These are phyloP conservation scores for Ailuropoda melanoleuca DNA, from an alignment of 2,113 vertebrate genomes.

Conservation along the genomic window DNA sequence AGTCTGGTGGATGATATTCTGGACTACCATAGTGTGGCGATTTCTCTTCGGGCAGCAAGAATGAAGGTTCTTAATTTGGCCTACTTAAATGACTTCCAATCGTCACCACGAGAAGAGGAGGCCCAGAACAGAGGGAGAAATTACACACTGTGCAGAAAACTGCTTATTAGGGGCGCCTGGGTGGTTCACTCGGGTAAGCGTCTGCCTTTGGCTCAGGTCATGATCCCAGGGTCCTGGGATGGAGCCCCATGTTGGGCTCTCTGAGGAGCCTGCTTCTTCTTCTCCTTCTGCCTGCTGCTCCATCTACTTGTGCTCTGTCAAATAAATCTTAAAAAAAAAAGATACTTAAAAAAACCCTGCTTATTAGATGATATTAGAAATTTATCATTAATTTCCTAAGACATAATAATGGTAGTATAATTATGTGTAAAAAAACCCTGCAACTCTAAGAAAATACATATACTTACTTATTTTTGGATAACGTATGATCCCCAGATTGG, in stretches of 20 bases:
- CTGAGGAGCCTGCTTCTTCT: too few relatives aligned
- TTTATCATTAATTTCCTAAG: neutral
- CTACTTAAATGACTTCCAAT: neutral
- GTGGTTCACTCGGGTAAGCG: too few relatives aligned
- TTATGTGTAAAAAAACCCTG: neutral
- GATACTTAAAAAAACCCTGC: too few relatives aligned
- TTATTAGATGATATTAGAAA: neutral
- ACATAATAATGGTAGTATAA: neutral
- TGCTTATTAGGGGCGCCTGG: neutral
- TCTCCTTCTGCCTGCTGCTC: too few relatives aligned
- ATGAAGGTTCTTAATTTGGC: neutral
- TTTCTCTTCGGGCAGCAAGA: neutral
- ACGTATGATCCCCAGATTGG: neutral
- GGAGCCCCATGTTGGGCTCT: too few relatives aligned
- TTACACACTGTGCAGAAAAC: neutral
- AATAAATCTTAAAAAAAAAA: neutral
- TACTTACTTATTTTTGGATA: neutral
- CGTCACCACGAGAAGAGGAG: neutral
- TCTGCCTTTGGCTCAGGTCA: too few relatives aligned
- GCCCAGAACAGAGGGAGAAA: neutral
- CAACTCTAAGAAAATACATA: neutral
- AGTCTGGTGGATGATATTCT: neutral
- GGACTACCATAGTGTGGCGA: neutral
- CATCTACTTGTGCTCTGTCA: too few relatives aligned
- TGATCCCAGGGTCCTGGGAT: too few relatives aligned